Conservation (phyloP, 2,888 invertebrate species). For the Itoplectis maculator region DNA sequence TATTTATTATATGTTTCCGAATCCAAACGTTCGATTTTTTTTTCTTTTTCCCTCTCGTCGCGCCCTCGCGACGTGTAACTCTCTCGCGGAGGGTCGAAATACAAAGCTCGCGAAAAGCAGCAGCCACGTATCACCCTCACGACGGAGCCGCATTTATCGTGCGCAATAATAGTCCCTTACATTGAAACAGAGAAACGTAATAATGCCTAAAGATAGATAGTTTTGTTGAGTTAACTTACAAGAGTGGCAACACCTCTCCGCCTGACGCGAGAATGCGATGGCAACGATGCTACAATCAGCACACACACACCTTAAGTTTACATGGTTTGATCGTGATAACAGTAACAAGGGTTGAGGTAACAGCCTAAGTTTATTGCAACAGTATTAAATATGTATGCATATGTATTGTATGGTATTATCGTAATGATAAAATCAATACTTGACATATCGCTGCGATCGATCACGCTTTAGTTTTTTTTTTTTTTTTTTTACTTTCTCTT, state of each 20-base stretch:
- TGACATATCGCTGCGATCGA: conserved; percentile 52
- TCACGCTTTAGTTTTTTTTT: conserved; percentile 34
- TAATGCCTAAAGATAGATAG: conserved; percentile 80
- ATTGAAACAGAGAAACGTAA: conserved; percentile 68
- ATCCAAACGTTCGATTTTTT: conserved; percentile 15
- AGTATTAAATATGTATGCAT: conserved; percentile 37
- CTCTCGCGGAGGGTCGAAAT: conserved; percentile 33
- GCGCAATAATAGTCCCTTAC: conserved; percentile 56
- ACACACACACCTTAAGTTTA: conserved; percentile 78
- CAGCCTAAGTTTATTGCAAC: conserved; percentile 73
- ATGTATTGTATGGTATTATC: conserved; percentile 17
- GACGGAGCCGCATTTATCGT: conserved; percentile 35
- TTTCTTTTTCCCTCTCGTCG: conserved; percentile 51
- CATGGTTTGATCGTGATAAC: conserved; percentile 63
- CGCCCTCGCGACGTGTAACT: conserved; percentile 49
- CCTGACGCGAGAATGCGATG: conserved; percentile 84
- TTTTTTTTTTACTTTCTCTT: conserved; percentile 1
- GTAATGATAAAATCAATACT: conserved; percentile 46
- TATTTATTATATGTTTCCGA: no score
- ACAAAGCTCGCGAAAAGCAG: conserved; percentile 44
- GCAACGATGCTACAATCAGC: conserved; percentile 84
- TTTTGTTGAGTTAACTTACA: conserved; percentile 84
- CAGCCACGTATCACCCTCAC: conserved; percentile 34
- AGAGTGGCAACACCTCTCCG: conserved; percentile 84
- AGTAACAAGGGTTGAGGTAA: conserved; percentile 77